A percentile compares a stretch with the other conserved stretches of the same genome.
Evolutionary conservation across 2,113 vertebrate genomes (phyloP).

Genomic region (Anas platyrhynchos): DNA sequence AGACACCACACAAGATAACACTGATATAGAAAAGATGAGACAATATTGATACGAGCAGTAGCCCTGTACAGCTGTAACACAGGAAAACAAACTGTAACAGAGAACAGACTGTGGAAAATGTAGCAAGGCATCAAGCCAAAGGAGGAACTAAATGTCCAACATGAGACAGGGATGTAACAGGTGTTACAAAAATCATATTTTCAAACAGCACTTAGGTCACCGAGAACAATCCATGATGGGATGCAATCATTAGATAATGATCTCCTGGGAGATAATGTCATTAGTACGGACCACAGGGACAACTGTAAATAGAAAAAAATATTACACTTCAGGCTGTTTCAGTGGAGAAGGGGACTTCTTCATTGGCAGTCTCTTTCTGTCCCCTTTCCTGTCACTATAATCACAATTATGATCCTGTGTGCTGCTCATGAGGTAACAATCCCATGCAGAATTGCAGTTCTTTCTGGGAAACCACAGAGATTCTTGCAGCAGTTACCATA

Average conservation of each 20-base stretch:
- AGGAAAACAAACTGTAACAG: neutral
- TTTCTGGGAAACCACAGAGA: neutral
- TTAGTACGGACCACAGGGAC: neutral
- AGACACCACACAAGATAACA: neutral
- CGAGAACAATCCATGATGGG: neutral
- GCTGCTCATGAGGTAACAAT: neutral
- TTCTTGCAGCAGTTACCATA: neutral
- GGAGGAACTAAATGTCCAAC: slow-evolving; percentile 21
- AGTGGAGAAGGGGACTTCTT: neutral
- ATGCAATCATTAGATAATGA: slow-evolving; percentile 3
- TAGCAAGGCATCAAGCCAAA: neutral
- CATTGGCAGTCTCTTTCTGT: neutral
- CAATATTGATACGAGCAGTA: neutral
- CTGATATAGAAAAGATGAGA: neutral
- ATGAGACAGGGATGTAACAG: neutral
- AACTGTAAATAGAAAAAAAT: neutral
- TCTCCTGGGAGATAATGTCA: slow-evolving; percentile 15
- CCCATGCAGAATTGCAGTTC: neutral
- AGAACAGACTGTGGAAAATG: neutral
- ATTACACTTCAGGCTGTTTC: neutral
- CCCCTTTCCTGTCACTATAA: neutral
- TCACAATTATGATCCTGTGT: neutral
- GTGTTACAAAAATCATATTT: slow-evolving; percentile 47
- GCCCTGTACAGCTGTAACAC: neutral
- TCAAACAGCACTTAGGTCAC: neutral